Evolutionary conservation across 2,797 vertebrate species (phyloP), one percentile per base, ranked within the genome.

Genomic region (Lateolabrax maculatus): DNA sequence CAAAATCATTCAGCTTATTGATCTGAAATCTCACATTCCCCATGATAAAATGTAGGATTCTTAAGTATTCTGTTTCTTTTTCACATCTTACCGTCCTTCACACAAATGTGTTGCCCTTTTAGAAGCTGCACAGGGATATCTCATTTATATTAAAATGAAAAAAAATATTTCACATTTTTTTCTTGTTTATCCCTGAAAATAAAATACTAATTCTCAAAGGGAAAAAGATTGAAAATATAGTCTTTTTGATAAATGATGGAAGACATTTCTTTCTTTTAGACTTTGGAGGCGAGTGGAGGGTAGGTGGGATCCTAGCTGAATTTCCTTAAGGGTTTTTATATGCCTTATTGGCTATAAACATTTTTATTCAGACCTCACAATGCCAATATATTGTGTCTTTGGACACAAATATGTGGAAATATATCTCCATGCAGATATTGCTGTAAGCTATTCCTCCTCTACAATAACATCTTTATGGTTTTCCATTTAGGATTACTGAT

Each of bases 281-380:
- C n/a, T n/a, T n/a, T n/a, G n/a, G n/a, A n/a, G n/a, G n/a, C n/a
- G n/a, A n/a, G n/a, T n/a, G n/a, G n/a, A n/a, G n/a, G n/a, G n/a
- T n/a, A n/a, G n/a, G 6, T 31, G 25, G 34, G 52, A 66, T 44
- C 64, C 23, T 23, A 44, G 25, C 23, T 60, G 48, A 52, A 70
- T 48, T 58, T 27, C 19, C 43, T 52, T 55, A 13, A 67, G 41
- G 49, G 11, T 21, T 75, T 61, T 71, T 43, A n/a, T 31, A n/a
- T 2, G 3, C 41, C 21, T 51, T 52, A 55, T 46, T 67, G 36
- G 31, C 13, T 49, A 2, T 21, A 15, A 18, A 53, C 13, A 51
- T 65, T 72, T 74, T 58, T 51, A 49, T 41, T 67, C 39, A 71
- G 29, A 52, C 44, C 48, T 46, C 27, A 48, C n/a, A 6, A 18